Evolutionary conservation across 2,888 invertebrate species (phyloP), one percentile per base, ranked within the genome.

Genomic region (Ctenicera cuprea): DNA sequence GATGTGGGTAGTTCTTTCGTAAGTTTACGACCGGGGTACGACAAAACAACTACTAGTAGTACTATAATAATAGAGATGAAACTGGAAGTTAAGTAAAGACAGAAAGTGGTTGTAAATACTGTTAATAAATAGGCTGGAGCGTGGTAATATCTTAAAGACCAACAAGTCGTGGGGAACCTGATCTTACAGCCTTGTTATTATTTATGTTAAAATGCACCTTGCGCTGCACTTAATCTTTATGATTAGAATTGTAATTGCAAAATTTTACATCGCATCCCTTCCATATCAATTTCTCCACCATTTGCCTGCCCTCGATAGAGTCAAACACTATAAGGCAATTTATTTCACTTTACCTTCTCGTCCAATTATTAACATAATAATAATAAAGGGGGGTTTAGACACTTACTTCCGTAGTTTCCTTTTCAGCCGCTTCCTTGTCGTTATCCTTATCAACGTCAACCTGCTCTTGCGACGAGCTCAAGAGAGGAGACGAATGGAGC

Each of bases 391-490:
- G 45, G 41, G 41, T 14, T 43, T 43, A 26, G 9, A 33, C 38
- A 71, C 71, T 75, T 69, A 69, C 72, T 64, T 75, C 69, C 52
- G 48, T 65, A 38, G 61, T 59, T 45, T 61, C 45, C 22, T 74
- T 61, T 9, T 70, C 77, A 16, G 33, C 41, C n/a, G 33, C 57
- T 38, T 48, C 43, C 57, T 72, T 59, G 50, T 74, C 73, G 61
- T 69, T 38, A 12, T 62, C 67, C 33, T 54, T 52, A 71, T 38
- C 67, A 41, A 37, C 52, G 72, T 84, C 85, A 81, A 82, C 83
- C 85, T 80, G 65, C 78, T 83, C 83, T 86, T 86, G 86, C 81
- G 76, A 77, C 71, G 81, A 75, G 33, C 77, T 83, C 86, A 86
- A 86, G 82, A 79, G 79, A 82, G 85, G 83, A 78, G 85, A 86